phyloP scores from a whole-genome alignment of 2,888 invertebrate species.

The Tipula unca region DNA sequence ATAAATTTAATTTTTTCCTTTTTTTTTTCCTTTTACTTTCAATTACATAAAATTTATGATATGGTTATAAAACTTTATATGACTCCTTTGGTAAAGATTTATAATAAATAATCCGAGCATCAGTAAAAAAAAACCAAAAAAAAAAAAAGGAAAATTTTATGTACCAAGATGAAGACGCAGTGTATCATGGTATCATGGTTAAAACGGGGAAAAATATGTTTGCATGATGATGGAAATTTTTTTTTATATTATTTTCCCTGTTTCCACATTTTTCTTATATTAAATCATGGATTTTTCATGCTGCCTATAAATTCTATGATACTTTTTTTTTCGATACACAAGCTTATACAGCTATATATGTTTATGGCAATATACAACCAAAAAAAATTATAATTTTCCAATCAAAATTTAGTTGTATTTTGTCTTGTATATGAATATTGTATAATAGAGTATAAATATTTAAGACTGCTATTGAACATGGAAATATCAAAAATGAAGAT shows the following conservation, averaged over 20 bases:
- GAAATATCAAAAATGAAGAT: too few relatives aligned
- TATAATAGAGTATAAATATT: too few relatives aligned
- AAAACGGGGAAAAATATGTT: neutral
- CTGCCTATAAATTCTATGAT: neutral
- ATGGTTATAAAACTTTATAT: slow-evolving; percentile 1
- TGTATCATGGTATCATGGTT: neutral
- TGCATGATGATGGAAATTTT: neutral
- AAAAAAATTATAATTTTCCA: too few relatives aligned
- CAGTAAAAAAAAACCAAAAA: neutral
- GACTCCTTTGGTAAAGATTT: neutral
- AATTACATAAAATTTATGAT: slow-evolving; percentile 8
- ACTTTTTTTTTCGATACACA: neutral
- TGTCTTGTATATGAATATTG: too few relatives aligned
- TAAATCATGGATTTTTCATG: neutral
- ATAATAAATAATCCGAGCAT: neutral
- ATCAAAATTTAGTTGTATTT: too few relatives aligned
- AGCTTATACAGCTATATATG: too few relatives aligned
- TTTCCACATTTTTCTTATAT: neutral
- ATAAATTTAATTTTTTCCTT: neutral
- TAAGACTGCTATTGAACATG: too few relatives aligned
- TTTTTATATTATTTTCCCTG: neutral
- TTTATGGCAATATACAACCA: too few relatives aligned
- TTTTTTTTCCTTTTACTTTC: neutral
- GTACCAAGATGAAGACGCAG: neutral
- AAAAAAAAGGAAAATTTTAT: neutral